phyloP scores from a whole-genome alignment of 2,797 vertebrate genomes.

The Hypotaenidia philippensis region DNA sequence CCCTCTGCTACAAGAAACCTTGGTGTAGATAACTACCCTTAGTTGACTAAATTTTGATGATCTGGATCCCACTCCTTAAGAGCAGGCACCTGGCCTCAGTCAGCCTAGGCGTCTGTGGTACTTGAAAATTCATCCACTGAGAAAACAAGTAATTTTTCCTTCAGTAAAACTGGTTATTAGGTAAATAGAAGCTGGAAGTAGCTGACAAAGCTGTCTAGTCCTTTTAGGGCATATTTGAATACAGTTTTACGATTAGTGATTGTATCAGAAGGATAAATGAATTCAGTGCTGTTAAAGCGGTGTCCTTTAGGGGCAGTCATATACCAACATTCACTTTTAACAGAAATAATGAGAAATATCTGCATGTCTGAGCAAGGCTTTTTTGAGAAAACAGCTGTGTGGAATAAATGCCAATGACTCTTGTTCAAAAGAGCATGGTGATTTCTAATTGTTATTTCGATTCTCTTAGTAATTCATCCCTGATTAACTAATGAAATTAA shows the following conservation, averaged over 20 bases:
- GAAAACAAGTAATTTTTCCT: background rate
- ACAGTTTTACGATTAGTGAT: background rate
- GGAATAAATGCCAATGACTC: background rate
- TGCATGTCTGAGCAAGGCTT: background rate
- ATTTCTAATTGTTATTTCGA: background rate
- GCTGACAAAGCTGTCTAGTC: background rate
- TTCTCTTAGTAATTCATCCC: background rate
- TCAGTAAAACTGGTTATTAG: background rate
- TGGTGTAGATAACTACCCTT: background rate
- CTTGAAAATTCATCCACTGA: background rate
- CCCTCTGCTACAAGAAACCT: background rate
- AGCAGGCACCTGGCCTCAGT: background rate
- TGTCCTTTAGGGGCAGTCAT: conserved; percentile 8
- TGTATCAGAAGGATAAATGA: background rate
- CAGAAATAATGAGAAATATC: background rate
- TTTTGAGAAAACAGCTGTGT: background rate
- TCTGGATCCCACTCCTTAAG: background rate
- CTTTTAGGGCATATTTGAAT: background rate
- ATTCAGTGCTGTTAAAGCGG: background rate
- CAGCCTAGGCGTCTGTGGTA: background rate
- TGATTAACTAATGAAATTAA: background rate
- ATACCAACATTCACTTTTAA: background rate
- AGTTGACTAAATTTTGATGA: background rate
- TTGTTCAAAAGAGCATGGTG: background rate
- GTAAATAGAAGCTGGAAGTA: background rate